Evolutionary conservation across 30 jellyfish, hydroid and myxozoan species (phyloP).

Genomic region (Aurelia sp.): DNA sequence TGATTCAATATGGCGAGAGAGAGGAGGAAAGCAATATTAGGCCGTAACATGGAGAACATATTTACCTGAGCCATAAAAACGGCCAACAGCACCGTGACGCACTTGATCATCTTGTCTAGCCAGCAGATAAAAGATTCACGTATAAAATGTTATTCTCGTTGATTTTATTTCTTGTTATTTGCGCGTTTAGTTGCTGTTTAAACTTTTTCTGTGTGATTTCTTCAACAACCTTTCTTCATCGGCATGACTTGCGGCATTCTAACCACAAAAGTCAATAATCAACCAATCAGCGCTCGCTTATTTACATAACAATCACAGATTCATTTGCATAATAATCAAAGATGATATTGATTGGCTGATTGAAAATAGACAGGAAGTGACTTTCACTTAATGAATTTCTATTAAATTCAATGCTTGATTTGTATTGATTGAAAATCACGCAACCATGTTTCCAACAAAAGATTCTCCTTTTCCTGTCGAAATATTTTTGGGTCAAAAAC

Average conservation of each 20-base stretch:
- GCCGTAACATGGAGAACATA: background rate
- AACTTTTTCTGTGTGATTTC: background rate
- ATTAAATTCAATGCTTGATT: background rate
- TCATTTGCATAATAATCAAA: slow-evolving; percentile 26
- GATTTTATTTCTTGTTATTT: no score
- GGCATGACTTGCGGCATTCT: slow-evolving; percentile 57
- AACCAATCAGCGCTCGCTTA: slow-evolving; percentile 29
- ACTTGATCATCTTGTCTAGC: background rate
- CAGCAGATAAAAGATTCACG: no score
- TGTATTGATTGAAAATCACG: background rate
- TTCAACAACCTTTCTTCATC: slow-evolving; percentile 17
- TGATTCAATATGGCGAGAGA: slow-evolving; percentile 65
- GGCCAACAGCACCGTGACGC: slow-evolving; percentile 21
- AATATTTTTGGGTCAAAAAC: no score
- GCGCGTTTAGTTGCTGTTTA: no score
- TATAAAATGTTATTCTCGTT: no score
- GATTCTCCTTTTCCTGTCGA: no score
- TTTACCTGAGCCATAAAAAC: slow-evolving; percentile 55
- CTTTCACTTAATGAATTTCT: background rate
- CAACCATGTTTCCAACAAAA: background rate
- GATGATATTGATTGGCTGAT: slow-evolving; percentile 2
- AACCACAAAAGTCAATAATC: slow-evolving; percentile 37
- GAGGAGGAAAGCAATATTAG: background rate
- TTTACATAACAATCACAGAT: background rate
- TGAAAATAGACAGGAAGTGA: slow-evolving; percentile 36